phyloP scores from a whole-genome alignment of 64 coral and sea anemone genomes.

The Montipora foliosa region DNA sequence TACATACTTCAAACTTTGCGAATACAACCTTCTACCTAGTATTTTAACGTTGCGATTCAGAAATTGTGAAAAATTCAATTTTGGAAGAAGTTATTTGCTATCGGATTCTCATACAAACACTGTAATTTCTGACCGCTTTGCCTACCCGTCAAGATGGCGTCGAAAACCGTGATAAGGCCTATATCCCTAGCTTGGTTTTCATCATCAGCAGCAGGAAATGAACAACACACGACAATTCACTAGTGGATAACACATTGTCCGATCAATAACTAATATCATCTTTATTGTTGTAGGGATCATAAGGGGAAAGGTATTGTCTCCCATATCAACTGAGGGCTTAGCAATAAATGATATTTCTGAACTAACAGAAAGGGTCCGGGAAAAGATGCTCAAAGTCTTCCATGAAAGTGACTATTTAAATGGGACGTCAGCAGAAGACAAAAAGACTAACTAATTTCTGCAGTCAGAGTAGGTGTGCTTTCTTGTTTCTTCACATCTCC shows the following conservation, averaged over 20 bases:
- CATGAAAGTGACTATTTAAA: conserved; percentile 30
- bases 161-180: too few relatives aligned
- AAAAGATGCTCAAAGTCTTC: conserved; percentile 88
- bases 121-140: too few relatives aligned
- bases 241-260: not conserved
- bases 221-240: not conserved
- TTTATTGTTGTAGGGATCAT: conserved; percentile 60
- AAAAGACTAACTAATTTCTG: conserved; percentile 11
- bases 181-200: too few relatives aligned
- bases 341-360: conserved; percentile 68
- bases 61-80: too few relatives aligned
- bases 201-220: not conserved
- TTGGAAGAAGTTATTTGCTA: too few relatives aligned
- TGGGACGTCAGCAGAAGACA: not conserved
- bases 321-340: conserved; percentile 68
- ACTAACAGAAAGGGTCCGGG: conserved; percentile 62
- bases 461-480: not conserved
- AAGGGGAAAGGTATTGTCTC: conserved; percentile 74
- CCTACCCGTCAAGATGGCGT: too few relatives aligned
- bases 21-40: too few relatives aligned
- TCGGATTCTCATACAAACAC: too few relatives aligned
- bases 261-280: not conserved
- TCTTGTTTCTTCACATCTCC: not conserved
- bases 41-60: too few relatives aligned
- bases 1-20: too few relatives aligned